Percentiles rank a stretch among this genome's conserved stretches.
phyloP scores from a whole-genome alignment of 2,888 invertebrate species.

The Girardia tigrina region DNA sequence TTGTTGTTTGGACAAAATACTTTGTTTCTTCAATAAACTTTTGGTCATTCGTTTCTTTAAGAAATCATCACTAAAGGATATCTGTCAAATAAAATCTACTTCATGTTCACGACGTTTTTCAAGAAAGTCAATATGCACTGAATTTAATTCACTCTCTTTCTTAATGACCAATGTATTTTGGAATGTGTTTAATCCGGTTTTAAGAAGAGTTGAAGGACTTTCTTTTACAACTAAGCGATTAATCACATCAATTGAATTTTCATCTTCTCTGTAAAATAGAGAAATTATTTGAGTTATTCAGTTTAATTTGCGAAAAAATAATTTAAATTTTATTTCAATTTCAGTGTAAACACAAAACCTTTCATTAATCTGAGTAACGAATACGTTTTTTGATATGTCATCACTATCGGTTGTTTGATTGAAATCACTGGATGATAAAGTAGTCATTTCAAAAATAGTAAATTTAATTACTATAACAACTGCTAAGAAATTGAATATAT shows the following conservation, averaged over 20 bases:
- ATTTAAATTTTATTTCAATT: background rate
- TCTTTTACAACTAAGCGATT: slow-evolving; percentile 46
- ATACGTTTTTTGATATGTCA: no score
- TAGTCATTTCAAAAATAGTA: no score
- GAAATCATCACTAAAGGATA: background rate
- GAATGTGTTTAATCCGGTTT: slow-evolving; percentile 46
- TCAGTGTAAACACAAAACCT: no score
- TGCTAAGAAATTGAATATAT: no score
- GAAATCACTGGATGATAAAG: no score
- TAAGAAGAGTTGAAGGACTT: slow-evolving; percentile 44
- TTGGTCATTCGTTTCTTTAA: slow-evolving; percentile 45
- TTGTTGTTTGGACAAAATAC: slow-evolving; percentile 46
- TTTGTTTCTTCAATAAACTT: slow-evolving; percentile 43
- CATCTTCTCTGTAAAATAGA: slow-evolving; percentile 39
- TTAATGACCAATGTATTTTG: slow-evolving; percentile 47
- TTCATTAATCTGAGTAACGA: background rate
- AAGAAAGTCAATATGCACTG: slow-evolving; percentile 21
- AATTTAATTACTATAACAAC: no score
- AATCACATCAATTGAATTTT: slow-evolving; percentile 44
- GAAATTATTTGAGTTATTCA: slow-evolving; percentile 38
- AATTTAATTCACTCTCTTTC: slow-evolving; percentile 43
- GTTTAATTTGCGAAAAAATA: background rate
- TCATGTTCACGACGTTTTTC: slow-evolving; percentile 32
- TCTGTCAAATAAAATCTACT: slow-evolving; percentile 1
- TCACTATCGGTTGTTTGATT: no score